Conservation (phyloP, 2,888 invertebrate genomes). For the Encarsia formosa region DNA sequence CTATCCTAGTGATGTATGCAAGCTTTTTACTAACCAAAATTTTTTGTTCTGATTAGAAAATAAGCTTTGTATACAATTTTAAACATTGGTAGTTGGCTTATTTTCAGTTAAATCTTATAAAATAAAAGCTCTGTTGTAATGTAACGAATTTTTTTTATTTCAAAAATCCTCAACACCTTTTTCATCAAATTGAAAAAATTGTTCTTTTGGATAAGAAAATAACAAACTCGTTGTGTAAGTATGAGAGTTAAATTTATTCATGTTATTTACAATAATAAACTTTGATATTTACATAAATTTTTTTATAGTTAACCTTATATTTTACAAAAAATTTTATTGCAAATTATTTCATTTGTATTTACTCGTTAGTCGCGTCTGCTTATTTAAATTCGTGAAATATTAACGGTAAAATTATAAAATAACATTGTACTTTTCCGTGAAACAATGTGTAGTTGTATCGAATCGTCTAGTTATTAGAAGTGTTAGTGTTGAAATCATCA, state of each 20-base stretch:
- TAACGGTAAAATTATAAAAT: too few species aligned
- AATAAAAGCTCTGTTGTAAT: constrained; percentile 39
- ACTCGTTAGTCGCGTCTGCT: too few species aligned
- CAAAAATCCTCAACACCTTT: too few species aligned
- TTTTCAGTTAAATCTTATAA: constrained; percentile 36
- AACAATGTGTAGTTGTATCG: too few species aligned
- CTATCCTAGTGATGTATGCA: constrained; percentile 31
- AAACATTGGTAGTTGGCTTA: constrained; percentile 35
- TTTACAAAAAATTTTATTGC: constrained; percentile 1
- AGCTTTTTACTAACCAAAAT: constrained; percentile 39
- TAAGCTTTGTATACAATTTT: constrained; percentile 34
- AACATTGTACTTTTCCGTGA: too few species aligned
- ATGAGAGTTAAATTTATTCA: constrained; percentile 13
- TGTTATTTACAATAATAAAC: constrained; percentile 15
- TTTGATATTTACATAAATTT: constrained; percentile 16
- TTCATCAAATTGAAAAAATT: too few species aligned
- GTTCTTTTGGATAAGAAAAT: neutral
- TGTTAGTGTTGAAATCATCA: too few species aligned
- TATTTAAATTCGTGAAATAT: too few species aligned
- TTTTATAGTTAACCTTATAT: constrained; percentile 1
- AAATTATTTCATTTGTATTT: constrained; percentile 11
- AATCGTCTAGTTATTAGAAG: too few species aligned
- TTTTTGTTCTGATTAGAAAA: constrained; percentile 36
- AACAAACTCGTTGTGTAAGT: neutral
- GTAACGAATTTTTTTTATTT: constrained; percentile 7